These are phyloP conservation scores for Umimayanthus chanpuru DNA, from an alignment of 92 coral and sea anemone species.

Conservation along the genomic window DNA sequence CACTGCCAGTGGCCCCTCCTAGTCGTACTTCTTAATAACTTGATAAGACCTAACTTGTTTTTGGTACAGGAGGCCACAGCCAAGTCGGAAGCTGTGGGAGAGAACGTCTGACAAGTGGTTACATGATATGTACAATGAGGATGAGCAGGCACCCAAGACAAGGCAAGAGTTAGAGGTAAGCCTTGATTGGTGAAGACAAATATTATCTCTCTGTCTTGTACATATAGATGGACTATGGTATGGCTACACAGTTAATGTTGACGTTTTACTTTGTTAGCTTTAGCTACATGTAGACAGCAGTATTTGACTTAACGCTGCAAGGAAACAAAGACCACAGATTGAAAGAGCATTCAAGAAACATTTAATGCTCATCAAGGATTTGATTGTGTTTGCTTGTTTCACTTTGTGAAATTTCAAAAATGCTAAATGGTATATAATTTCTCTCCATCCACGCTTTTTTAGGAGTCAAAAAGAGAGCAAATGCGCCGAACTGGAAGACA, in stretches of 20 bases:
- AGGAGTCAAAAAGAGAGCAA: slow-evolving; percentile 51
- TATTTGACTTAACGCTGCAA: too few relatives aligned
- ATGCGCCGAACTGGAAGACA: slow-evolving; percentile 70
- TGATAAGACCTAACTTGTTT: background rate
- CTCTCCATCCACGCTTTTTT: background rate
- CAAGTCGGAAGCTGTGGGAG: slow-evolving; percentile 86
- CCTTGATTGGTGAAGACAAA: background rate
- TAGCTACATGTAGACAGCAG: too few relatives aligned
- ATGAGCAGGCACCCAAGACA: slow-evolving; percentile 89
- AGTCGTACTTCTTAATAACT: background rate
- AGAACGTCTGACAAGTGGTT: slow-evolving; percentile 81
- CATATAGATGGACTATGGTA: too few relatives aligned
- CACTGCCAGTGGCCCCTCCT: too few relatives aligned
- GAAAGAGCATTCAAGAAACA: too few relatives aligned
- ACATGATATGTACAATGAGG: slow-evolving; percentile 90
- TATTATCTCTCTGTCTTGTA: background rate
- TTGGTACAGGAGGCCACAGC: slow-evolving; percentile 66
- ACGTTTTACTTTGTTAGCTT: too few relatives aligned
- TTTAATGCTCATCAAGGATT: too few relatives aligned
- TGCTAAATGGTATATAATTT: too few relatives aligned
- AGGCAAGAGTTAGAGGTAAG: slow-evolving; percentile 78
- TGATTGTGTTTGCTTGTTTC: too few relatives aligned
- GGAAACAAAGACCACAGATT: too few relatives aligned
- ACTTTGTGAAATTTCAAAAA: too few relatives aligned
- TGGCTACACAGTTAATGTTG: background rate